Evolutionary conservation across 2,888 invertebrate genomes (phyloP), one percentile per base, ranked within the genome.

Genomic region (Limenitis camilla): DNA sequence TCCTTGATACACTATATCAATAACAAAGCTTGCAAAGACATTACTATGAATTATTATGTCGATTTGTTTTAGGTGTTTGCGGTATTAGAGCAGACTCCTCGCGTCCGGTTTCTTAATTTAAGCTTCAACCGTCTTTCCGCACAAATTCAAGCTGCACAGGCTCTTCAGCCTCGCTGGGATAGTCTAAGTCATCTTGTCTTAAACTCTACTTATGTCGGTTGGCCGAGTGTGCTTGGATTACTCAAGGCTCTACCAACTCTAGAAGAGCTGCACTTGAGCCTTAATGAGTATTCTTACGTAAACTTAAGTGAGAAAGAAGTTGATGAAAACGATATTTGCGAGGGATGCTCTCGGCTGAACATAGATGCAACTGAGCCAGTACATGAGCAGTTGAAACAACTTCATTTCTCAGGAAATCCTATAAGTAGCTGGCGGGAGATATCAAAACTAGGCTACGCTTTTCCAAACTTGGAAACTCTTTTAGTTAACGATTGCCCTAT

Each of bases 221-320:
- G 97, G 97, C 89, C 91, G 36, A 93, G 93, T 64, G 91, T 97
- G 39, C 91, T 92, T 65, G 90, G 91, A 42, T 84, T 97, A 58
- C 88, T 97, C 49, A 91, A 92, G 68, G 90, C 92, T 69, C 88
- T 95, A 58, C 94, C 93, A 52, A 92, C 92, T 72, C 88, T 98
- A 40, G 94, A 96, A 86, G 98, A 98, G 81, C 88, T 98, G 60
- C 97, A 98, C 81, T 85, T 98, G 67, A 97, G 97, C 71, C 89
- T 97, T 56, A 98, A 98, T 79, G 93, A 95, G 74, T 96, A 95
- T 77, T 90, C 90, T 29, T 90, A 91, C 61, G 93, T 96, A 36
- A 90, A 93, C 52, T 84, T 96, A 40, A 90, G 90, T 52, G 84
- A 81, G 6, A 66, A 77, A 52, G 76, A 83, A 39, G 67, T 76